Evolutionary conservation across 2,113 vertebrate genomes (phyloP).

Genomic region (Mugil cephalus): DNA sequence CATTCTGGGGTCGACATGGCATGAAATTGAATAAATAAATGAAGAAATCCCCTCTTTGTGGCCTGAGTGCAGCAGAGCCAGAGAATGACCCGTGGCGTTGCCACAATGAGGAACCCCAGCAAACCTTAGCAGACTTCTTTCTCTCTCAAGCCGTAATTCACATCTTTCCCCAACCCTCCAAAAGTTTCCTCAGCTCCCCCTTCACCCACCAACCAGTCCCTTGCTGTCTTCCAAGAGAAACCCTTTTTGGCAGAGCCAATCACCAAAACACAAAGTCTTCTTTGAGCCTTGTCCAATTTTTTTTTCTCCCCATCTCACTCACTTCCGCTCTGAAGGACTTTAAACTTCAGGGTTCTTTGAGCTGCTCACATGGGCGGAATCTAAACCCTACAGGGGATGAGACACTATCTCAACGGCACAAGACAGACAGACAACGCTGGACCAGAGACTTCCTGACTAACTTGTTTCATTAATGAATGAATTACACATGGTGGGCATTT

Average conservation of each 20-base stretch:
- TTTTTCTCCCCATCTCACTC: slow-evolving; percentile 66
- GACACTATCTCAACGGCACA: slow-evolving; percentile 35
- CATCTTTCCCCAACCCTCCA: slow-evolving; percentile 51
- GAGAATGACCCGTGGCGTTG: slow-evolving; percentile 87
- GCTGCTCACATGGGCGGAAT: slow-evolving; percentile 87
- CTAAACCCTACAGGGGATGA: slow-evolving; percentile 56
- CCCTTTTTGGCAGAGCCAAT: slow-evolving; percentile 69
- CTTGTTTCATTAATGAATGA: slow-evolving; percentile 19
- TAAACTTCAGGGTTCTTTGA: slow-evolving; percentile 89
- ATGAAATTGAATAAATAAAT: slow-evolving; percentile 91
- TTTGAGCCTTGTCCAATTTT: slow-evolving; percentile 81
- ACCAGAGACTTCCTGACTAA: slow-evolving; percentile 47
- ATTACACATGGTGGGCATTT: slow-evolving; percentile 17
- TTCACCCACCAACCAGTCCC: slow-evolving; percentile 70
- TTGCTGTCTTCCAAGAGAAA: slow-evolving; percentile 84
- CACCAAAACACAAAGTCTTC: slow-evolving; percentile 87
- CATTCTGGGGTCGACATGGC: slow-evolving; percentile 80
- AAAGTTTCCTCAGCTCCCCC: slow-evolving; percentile 51
- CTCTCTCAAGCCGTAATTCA: slow-evolving; percentile 77
- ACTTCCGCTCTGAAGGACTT: slow-evolving; percentile 92
- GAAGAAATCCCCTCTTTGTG: slow-evolving; percentile 90
- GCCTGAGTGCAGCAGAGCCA: slow-evolving; percentile 82
- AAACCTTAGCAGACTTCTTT: slow-evolving; percentile 69
- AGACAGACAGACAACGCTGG: slow-evolving; percentile 33
- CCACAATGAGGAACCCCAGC: slow-evolving; percentile 79